Conservation (phyloP, 2,888 invertebrate species). For the Balanococcus diminutus region DNA sequence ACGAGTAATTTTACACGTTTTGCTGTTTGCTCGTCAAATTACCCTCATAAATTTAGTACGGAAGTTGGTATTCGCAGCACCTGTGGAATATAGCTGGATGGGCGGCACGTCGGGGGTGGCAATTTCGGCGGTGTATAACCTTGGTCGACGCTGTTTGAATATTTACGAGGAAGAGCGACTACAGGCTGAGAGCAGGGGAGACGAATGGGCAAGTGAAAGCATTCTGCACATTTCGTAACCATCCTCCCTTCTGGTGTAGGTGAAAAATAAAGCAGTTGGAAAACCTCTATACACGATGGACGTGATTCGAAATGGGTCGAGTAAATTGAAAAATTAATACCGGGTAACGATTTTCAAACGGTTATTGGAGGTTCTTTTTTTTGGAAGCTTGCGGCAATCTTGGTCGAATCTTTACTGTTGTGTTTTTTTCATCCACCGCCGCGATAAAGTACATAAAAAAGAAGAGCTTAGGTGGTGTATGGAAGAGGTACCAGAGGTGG, state of each 20-base stretch:
- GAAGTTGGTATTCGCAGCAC: slow-evolving; percentile 10
- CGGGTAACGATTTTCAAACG: neutral
- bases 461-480: neutral
- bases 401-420: neutral
- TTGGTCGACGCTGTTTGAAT: slow-evolving; percentile 27
- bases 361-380: neutral
- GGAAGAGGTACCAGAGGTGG: neutral
- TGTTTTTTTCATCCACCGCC: neutral
- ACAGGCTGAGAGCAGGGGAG: neutral
- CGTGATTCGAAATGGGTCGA: neutral
- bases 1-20: slow-evolving; percentile 26
- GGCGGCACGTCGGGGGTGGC: neutral
- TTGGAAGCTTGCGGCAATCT: neutral
- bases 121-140: neutral
- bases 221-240: neutral
- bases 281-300: neutral
- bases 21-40: slow-evolving; percentile 23
- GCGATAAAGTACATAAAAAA: too few species aligned
- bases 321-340: neutral
- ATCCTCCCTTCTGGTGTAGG: neutral
- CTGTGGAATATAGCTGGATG: neutral
- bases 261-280: too few species aligned
- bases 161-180: neutral
- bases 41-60: neutral
- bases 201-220: neutral